Evolutionary conservation across 1,140 invertebrate genomes (phyloP), one percentile per base, ranked within the genome.

Genomic region (Drosophila lacteicornis): DNA sequence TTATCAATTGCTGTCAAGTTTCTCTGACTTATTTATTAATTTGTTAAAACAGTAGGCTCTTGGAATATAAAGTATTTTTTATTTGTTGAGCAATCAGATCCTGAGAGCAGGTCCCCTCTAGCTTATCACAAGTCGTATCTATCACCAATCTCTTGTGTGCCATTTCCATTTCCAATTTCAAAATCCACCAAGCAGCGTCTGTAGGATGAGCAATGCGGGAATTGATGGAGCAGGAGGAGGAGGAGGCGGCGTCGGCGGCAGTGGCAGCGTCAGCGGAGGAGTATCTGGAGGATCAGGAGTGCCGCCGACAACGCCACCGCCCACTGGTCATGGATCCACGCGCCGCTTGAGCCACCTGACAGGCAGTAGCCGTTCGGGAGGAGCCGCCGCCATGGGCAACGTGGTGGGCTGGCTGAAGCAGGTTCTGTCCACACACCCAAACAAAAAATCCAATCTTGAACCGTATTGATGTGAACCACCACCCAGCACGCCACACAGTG

Each of bases 371-470:
- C 42, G 95, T 69, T 60, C 75, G 33, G 75, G 75, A 78, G 83
- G 80, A 71, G 94, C 95, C 25, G 95, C 95, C 17, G 93, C 94
- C 36, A 95, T 96, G 91, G 95, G 95, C 69, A 96, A 95, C 70
- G 95, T 96, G 79, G 95, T 96, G 62, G 95, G 95, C 92, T 96
- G 96, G 96, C 94, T 96, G 40, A 96, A 96, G 94, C 96, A 96
- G 96, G 96, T 96, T 76, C 81, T 85, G 74, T 80, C 65, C 56
- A 68, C 47, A 58, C 25, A 11, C 33, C 56, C 47, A 17, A 63
- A 55, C n/a, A n/a, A 19, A 30, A 30, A 25, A 25, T 30, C 40
- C 42, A 61, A 45, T 53, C 27, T 66, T 50, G 49, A 66, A 27
- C 53, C 49, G 49, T 33, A 75, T 75, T 74, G 71, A 62, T 75